Percentiles rank a stretch among this genome's conserved stretches.
phyloP scores from a whole-genome alignment of 2,797 vertebrate genomes.

The Echeneis naucrates region DNA sequence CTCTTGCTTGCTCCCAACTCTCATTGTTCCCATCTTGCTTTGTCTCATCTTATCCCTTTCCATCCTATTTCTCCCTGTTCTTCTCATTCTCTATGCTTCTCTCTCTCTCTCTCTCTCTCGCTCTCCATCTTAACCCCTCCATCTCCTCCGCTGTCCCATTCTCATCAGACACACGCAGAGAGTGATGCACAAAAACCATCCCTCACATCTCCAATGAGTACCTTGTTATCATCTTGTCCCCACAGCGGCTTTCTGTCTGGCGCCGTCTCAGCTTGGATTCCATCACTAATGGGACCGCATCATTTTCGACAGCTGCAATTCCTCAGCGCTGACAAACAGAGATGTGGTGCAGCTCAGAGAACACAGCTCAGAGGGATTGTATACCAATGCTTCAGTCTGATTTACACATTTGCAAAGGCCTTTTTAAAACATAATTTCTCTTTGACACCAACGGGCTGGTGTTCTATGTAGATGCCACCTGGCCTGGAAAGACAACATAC shows the following conservation, averaged over 20 bases:
- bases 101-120: conserved; percentile 23
- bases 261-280: conserved; percentile 68
- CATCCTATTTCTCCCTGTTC: conserved; percentile 43
- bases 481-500: conserved; percentile 31
- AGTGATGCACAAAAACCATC: conserved; percentile 70
- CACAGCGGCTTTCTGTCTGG: conserved; percentile 71
- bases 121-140: conserved; percentile 66
- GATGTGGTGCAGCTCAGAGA: conserved; percentile 56
- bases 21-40: conserved; percentile 63
- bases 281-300: conserved; percentile 76
- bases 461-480: neutral
- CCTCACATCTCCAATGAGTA: conserved; percentile 79
- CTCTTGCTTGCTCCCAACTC: conserved; percentile 46
- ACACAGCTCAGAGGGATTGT: conserved; percentile 68
- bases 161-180: conserved; percentile 66
- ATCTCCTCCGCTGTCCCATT: conserved; percentile 49
- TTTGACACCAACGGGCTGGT: conserved; percentile 30
- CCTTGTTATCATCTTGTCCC: conserved; percentile 82
- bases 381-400: conserved; percentile 70
- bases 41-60: conserved; percentile 64
- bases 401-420: conserved; percentile 70
- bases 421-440: conserved; percentile 46
- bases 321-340: conserved; percentile 74
- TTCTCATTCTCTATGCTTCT: conserved; percentile 35
- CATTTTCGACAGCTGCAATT: conserved; percentile 76